A percentile compares a stretch with the other conserved stretches of the same genome.
These are phyloP conservation scores for Bombus balteatus DNA, from an alignment of 1,140 invertebrate species.

Conservation along the genomic window DNA sequence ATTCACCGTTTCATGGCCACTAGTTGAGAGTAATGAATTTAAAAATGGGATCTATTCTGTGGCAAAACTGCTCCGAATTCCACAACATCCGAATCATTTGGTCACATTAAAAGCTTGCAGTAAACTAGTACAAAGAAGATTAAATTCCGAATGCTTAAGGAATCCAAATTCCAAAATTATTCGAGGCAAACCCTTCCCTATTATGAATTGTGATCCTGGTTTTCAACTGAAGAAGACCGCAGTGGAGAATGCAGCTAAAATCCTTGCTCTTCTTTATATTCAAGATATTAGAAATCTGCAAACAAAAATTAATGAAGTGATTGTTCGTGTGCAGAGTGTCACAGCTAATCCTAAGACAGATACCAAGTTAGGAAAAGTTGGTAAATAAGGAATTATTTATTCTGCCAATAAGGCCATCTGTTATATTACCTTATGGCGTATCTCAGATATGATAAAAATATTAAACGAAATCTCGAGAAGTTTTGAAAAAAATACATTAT, in stretches of 20 bases:
- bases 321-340: slow-evolving; percentile 95
- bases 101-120: slow-evolving; percentile 90
- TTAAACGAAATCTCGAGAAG: neutral
- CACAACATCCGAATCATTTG: slow-evolving; percentile 91
- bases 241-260: slow-evolving; percentile 90
- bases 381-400: slow-evolving; percentile 83
- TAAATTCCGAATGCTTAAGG: slow-evolving; percentile 87
- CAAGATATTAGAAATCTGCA: slow-evolving; percentile 95
- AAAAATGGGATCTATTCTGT: slow-evolving; percentile 90
- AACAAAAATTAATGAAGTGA: slow-evolving; percentile 96
- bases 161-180: slow-evolving; percentile 84
- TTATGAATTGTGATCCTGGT: slow-evolving; percentile 87
- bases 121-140: slow-evolving; percentile 86
- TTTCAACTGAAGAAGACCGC: slow-evolving; percentile 88
- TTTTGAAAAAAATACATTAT: neutral
- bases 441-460: neutral
- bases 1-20: slow-evolving; percentile 59
- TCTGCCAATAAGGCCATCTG: neutral
- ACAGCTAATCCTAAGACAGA: slow-evolving; percentile 99
- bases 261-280: slow-evolving; percentile 94
- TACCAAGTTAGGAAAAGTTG: slow-evolving; percentile 96
- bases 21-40: slow-evolving; percentile 93
- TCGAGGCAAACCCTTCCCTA: slow-evolving; percentile 86
- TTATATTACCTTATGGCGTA: neutral
- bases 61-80: slow-evolving; percentile 90